phyloP scores from a whole-genome alignment of 2,888 invertebrate genomes.

The Bursaphelenchus okinawaensis region DNA sequence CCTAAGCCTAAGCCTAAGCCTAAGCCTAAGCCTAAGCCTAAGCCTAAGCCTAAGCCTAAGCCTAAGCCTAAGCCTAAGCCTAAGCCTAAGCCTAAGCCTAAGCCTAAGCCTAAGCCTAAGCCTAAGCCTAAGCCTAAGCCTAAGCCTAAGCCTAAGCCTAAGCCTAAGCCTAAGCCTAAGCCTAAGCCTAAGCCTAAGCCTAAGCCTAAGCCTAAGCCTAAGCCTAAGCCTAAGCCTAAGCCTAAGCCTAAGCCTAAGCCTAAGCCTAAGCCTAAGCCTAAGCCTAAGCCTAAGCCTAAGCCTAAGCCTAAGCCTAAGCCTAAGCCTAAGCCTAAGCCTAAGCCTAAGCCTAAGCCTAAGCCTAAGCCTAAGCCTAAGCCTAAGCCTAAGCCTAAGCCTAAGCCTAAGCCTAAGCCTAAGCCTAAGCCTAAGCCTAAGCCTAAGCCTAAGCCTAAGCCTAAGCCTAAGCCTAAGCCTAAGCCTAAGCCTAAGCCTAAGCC shows the following conservation, averaged over 20 bases:
- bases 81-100: slow-evolving; percentile 25
- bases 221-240: slow-evolving; percentile 17
- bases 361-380: slow-evolving; percentile 17
- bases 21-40: slow-evolving; percentile 25
- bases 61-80: slow-evolving; percentile 26
- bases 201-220: slow-evolving; percentile 26
- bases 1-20: slow-evolving; percentile 19
- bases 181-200: slow-evolving; percentile 31
- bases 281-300: slow-evolving; percentile 21
- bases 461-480: slow-evolving; percentile 21
- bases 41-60: slow-evolving; percentile 26
- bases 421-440: slow-evolving; percentile 11
- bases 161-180: slow-evolving; percentile 34
- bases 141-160: slow-evolving; percentile 32
- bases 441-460: slow-evolving; percentile 16
- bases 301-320: slow-evolving; percentile 17
- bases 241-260: slow-evolving; percentile 14
- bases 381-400: slow-evolving; percentile 23
- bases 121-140: slow-evolving; percentile 27
- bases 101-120: slow-evolving; percentile 29
- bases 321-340: slow-evolving; percentile 17
- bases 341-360: slow-evolving; percentile 16
- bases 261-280: slow-evolving; percentile 20
- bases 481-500: slow-evolving; percentile 9
- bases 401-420: slow-evolving; percentile 23